Conservation (phyloP, 2,888 invertebrate species). For the Sepiola atlantica region DNA sequence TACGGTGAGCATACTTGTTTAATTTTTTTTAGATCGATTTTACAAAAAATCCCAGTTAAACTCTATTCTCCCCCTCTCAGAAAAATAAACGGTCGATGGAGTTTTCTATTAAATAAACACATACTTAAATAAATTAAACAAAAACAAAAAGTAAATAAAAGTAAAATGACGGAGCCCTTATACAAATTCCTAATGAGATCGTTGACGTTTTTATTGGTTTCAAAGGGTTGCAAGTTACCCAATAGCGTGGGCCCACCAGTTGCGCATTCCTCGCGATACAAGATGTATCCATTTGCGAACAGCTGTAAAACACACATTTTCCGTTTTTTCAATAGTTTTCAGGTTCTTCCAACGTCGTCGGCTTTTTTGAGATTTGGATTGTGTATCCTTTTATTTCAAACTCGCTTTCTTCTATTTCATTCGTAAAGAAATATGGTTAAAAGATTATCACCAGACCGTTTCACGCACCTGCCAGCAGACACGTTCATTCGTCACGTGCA, state of each 20-base stretch:
- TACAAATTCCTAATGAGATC: background rate
- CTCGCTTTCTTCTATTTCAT: background rate
- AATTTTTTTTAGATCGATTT: too few relatives aligned
- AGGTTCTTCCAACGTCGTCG: background rate
- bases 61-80: background rate
- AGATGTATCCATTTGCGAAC: background rate
- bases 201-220: conserved; percentile 32
- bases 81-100: background rate
- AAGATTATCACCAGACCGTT: background rate
- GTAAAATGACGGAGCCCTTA: background rate
- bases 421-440: background rate
- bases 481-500: conserved; percentile 32
- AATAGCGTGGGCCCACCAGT: conserved; percentile 32
- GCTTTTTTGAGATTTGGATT: background rate
- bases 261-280: background rate
- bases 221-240: background rate
- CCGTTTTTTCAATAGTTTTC: background rate
- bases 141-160: background rate
- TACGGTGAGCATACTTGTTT: too few relatives aligned
- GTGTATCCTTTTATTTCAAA: background rate
- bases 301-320: background rate
- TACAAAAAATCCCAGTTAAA: background rate
- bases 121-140: background rate
- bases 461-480: conserved; percentile 22
- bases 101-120: background rate